phyloP scores from a whole-genome alignment of 2,113 vertebrate genomes.

The Austrofundulus limnaeus region DNA sequence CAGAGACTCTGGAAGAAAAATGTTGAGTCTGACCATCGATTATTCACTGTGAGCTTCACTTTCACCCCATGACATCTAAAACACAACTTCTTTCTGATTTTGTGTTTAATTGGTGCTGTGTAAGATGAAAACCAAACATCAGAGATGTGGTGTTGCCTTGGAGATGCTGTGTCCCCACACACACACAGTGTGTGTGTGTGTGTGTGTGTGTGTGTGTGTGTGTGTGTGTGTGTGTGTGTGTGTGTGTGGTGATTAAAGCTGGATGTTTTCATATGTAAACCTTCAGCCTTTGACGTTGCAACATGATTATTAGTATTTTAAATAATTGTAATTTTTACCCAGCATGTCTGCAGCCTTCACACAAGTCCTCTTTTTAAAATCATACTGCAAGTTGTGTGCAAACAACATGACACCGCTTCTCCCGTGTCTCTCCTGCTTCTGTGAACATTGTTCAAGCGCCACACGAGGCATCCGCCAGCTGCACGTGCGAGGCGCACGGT shows the following conservation, averaged over 20 bases:
- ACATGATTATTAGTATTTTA: too few relatives aligned
- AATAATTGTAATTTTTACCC: neutral
- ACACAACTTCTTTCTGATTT: too few relatives aligned
- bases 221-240: neutral
- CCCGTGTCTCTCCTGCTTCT: constrained; percentile 39
- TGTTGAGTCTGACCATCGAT: neutral
- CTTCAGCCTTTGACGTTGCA: too few relatives aligned
- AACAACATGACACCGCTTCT: constrained; percentile 20
- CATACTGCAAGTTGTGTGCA: constrained; percentile 5
- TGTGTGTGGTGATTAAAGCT: neutral
- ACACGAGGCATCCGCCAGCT: constrained; percentile 65
- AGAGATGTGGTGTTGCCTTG: constrained; percentile 63
- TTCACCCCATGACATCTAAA: too few relatives aligned
- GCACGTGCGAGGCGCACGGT: constrained; percentile 67
- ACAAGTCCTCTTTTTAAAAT: neutral
- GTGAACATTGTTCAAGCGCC: constrained; percentile 61
- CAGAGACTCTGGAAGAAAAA: neutral
- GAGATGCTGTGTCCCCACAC: constrained; percentile 27
- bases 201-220: too few relatives aligned
- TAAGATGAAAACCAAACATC: constrained; percentile 55
- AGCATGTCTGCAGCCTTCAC: neutral
- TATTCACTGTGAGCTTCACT: too few relatives aligned
- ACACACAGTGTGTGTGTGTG: too few relatives aligned
- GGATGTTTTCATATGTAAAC: too few relatives aligned
- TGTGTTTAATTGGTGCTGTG: too few relatives aligned